Evolutionary conservation across 2,797 vertebrate species (phyloP).

Genomic region (Urophycis tenuis): DNA sequence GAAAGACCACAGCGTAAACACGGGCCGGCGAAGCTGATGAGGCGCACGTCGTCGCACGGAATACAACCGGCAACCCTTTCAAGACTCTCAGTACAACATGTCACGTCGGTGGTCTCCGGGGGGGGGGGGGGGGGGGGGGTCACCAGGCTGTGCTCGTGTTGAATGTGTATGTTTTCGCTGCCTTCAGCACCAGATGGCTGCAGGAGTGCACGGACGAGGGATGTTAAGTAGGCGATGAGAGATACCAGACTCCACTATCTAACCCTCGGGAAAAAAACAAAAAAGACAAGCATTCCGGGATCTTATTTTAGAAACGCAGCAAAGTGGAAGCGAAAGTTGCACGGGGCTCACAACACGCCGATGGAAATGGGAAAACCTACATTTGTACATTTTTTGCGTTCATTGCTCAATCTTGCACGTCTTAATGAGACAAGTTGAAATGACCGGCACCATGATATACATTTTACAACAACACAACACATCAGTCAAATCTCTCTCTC

Average conservation of each 20-base stretch:
- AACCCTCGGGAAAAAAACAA: no score
- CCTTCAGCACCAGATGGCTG: neutral
- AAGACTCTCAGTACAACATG: neutral
- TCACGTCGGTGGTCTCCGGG: neutral
- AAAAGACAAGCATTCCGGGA: neutral
- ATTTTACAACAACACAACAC: neutral
- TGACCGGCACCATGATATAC: neutral
- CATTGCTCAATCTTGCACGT: constrained; percentile 34
- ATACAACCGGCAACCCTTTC: neutral
- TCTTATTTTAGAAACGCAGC: neutral
- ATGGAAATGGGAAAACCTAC: constrained; percentile 17
- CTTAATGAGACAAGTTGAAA: constrained; percentile 16
- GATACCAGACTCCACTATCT: neutral
- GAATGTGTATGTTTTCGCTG: neutral
- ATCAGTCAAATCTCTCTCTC: neutral
- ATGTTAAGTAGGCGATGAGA: neutral
- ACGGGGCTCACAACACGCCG: neutral
- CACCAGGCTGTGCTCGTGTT: neutral
- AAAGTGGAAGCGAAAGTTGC: neutral
- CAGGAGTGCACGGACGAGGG: neutral
- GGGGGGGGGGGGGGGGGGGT: no score
- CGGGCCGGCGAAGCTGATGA: constrained; percentile 19
- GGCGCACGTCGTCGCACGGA: neutral
- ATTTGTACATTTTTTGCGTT: no score
- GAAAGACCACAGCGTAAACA: constrained; percentile 53